Evolutionary conservation across 2,797 vertebrate species (phyloP), one percentile per base, ranked within the genome.

Genomic region (Epinephelus malabaricus): DNA sequence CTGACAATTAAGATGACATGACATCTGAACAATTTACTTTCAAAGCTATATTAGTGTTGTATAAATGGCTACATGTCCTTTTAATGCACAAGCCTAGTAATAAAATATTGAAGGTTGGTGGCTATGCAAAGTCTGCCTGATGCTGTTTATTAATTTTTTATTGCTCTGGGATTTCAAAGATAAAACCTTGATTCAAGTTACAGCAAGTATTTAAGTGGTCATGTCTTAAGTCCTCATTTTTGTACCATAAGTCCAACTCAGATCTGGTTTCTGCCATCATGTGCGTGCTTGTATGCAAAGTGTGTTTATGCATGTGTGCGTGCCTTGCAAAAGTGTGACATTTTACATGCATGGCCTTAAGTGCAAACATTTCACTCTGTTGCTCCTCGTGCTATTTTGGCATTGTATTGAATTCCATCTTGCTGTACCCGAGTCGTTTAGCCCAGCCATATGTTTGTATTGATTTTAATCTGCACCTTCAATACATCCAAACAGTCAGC

Each of bases 391-490:
- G 59, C 82, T 82, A 73, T 86, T 84, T 78, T 76, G 69, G 62
- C 58, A 72, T 53, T 51, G 54, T 76, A 85, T 75, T 79, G 73
- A 78, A 86, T 86, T 87, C 62, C 54, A 83, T 83, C 76, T 65
- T 23, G 38, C 51, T 51, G 47, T 38, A 81, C 69, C 75, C 54
- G 61, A 83, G 73, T 85, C 73, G 86, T 83, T 83, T 73, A 71
- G 27, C 73, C 60, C 23, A 61, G 81, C 71, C 49, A 27, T 76
- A 82, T 85, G 61, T 90, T 88, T 86, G 82, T 89, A 90, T 92
- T 83, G 92, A 95, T 94, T 93, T 92, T 83, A 86, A 92, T 94
- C 85, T 87, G 69, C 47, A 58, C 30, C 65, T 68, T 79, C 62
- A 79, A 69, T 69, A 71, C 76, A 79, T 63, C 69, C 73, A 38